phyloP scores from a whole-genome alignment of 1,140 invertebrate genomes.

The Forficula auricularia region DNA sequence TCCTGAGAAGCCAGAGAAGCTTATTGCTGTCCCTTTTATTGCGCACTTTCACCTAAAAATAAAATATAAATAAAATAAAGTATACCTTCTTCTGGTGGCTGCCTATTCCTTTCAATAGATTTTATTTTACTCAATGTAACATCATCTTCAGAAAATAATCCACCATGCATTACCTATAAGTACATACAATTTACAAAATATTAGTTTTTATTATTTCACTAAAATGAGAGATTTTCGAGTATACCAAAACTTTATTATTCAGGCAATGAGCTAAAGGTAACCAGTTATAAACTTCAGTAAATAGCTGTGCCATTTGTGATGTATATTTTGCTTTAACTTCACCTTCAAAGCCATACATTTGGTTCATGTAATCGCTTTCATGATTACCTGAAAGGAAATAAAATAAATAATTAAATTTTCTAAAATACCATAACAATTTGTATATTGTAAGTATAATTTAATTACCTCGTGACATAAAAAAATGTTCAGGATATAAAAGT shows the following conservation, averaged over 20 bases:
- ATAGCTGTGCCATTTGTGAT: constrained; percentile 84
- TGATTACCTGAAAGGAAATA: constrained; percentile 66
- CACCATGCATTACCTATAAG: constrained; percentile 92
- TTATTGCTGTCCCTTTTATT: too few relatives aligned
- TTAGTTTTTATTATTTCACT: neutral
- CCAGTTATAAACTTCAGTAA: constrained; percentile 98
- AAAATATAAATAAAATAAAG: too few relatives aligned
- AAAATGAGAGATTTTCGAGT: constrained; percentile 18
- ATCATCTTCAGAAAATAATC: constrained; percentile 74
- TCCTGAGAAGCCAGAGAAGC: too few relatives aligned
- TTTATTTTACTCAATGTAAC: constrained; percentile 83
- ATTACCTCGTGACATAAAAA: constrained; percentile 92
- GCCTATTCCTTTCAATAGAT: constrained; percentile 74
- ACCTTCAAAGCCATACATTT: constrained; percentile 97
- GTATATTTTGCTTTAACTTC: constrained; percentile 94
- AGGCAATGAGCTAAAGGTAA: constrained; percentile 90
- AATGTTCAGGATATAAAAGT: constrained; percentile 88
- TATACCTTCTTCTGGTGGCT: constrained; percentile 88
- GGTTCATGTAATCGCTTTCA: constrained; percentile 96
- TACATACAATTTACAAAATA: constrained; percentile 3
- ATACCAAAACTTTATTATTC: constrained; percentile 76
- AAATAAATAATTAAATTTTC: neutral
- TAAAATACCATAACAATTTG: constrained; percentile 6
- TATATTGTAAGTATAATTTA: constrained; percentile 7
- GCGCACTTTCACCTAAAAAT: too few relatives aligned